Base-by-base conservation (phyloP, 2,888 invertebrate genomes). In the Melinaea menophilus region DNA sequence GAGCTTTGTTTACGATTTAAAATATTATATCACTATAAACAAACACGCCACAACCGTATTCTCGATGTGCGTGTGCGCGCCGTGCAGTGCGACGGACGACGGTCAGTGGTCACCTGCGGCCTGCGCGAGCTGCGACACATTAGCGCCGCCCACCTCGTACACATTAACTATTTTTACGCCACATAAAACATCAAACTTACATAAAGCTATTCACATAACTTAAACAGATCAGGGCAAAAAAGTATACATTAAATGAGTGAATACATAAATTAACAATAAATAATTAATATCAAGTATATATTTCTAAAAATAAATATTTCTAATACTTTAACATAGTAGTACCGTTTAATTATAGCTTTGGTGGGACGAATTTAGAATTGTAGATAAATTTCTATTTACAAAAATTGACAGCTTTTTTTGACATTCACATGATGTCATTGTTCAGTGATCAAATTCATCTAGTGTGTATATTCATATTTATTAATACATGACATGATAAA, bases 81-180 rank as follows among this genome's bases (percentile, higher is more conserved):
- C 63, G 64, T 68, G 71, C 71, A 69, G 63, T 65, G 67, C 64
- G 62, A 58, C 60, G 57, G 51, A 61, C 69, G 67, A 68, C 69
- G 69, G 70, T 63, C 51, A 31, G 67, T 68, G 69, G 70, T 63
- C 51, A 31, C 51, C 31, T 22, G 31, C 51, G 22, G 31, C 31
- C 51, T 22, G 56, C 64, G 37, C 48, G 46, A 64, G 62, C 55
- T 47, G 59, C 63, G 61, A 62, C 65, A 67, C 62, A 58, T 61
- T 64, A 46, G 59, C 61, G 61, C 58, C 66, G 65, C 68, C 68
- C 63, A 62, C 68, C 59, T 31, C 58, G 35, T 67, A 54, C 55
- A 63, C 62, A 59, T 63, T 58, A 57, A 65, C 69, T 64, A 73
- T 75, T 73, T 73, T 72, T 72, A 76, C 72, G 71, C 69, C 61